Base-by-base conservation (phyloP, 2,797 vertebrate genomes). In the Anguilla obscura region DNA sequence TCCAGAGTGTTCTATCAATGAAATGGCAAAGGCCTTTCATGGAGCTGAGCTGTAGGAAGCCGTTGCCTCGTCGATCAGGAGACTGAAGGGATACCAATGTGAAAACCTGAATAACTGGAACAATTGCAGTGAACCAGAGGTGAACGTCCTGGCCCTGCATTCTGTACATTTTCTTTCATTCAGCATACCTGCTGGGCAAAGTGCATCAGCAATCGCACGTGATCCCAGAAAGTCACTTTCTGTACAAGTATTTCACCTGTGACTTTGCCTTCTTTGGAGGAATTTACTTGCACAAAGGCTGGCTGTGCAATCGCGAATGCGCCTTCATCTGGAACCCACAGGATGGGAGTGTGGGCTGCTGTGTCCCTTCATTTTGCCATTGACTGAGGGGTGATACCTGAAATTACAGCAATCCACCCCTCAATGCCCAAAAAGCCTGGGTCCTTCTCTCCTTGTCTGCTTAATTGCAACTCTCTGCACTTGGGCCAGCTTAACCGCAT, bases 111-210 rank as follows among this genome's bases (percentile, higher is more conserved):
- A 9, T 52, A 52, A 83, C 79, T 52, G 21, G 79, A 83, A 83
- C 45, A 24, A 8, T 83, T 48, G 40, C 45, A 18, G 21, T 50
- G 79, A 40, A 83, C 18, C 7, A 36, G 2, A 50, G 48, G 48
- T 83, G 45, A 18, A 48, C 45, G 40, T 80, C 33, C 36, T 80
- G 6, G 45, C 7, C 79, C 24, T 82, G 45, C 48, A 52, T 83
- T 48, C 40, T 83, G 79, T 83, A 83, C 79, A 83, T 83, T 83
- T 48, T 83, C 79, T 52, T 83, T 45, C 45, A 21, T 9, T 48
- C 30, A 24, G 24, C 45, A n/a, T 83, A 7, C 48, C 40, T 27
- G 9, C 79, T 7, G n/a, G 40, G 79, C 48, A 74, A 74, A 16
- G 40, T 24, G 16, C 45, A 14, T 82, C 40, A 82, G 36, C 45